These are phyloP conservation scores for Choloepus hoffmanni DNA, from an alignment of 2,113 vertebrate species.

Conservation along the genomic window DNA sequence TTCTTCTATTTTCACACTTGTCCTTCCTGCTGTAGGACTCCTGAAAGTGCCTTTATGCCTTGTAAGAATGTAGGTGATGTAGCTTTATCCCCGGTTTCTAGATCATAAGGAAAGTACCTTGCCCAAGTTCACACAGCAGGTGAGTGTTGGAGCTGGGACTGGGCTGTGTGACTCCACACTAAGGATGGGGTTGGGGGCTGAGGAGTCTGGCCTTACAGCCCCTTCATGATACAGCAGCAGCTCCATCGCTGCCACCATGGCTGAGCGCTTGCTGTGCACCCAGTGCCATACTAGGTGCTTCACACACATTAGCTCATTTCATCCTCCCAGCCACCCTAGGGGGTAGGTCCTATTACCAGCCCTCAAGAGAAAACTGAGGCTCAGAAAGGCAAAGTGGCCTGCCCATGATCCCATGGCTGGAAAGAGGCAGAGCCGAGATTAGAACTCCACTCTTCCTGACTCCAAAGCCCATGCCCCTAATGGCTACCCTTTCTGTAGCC, in stretches of 20 bases:
- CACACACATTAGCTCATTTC: background rate
- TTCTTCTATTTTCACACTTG: background rate
- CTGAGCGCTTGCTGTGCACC: background rate
- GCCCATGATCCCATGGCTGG: background rate
- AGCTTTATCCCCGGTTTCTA: background rate
- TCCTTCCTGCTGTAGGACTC: background rate
- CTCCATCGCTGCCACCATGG: rapidly evolving
- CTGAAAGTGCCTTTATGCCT: background rate
- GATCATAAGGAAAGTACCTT: background rate
- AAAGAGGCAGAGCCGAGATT: background rate
- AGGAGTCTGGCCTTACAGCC: background rate
- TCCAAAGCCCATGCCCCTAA: background rate
- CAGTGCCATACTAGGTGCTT: background rate
- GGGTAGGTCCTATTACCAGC: background rate
- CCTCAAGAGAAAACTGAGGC: constrained; percentile 20
- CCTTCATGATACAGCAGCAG: background rate
- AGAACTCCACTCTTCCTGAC: background rate
- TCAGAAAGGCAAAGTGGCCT: background rate
- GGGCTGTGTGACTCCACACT: background rate
- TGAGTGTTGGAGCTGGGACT: background rate
- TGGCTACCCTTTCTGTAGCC: background rate
- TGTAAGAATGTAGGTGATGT: background rate
- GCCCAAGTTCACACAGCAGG: background rate
- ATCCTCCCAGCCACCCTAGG: background rate
- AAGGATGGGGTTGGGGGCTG: background rate